Conservation (phyloP, 92 coral and sea anemone genomes). For the Isaurus tuberculatus region DNA sequence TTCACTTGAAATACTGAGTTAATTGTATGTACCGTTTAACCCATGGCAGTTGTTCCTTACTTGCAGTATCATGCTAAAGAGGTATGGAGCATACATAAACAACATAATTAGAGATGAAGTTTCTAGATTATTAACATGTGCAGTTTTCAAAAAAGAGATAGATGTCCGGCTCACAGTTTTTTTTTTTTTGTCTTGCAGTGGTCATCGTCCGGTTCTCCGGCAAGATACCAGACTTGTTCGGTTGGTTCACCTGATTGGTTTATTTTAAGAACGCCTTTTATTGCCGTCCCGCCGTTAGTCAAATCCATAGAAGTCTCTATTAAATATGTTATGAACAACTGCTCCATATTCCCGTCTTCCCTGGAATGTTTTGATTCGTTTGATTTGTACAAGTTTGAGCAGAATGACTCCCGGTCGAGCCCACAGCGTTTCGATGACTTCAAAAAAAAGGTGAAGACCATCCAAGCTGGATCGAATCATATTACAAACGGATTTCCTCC, state of each 20-base stretch:
- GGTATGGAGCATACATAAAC: no score
- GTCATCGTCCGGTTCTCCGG: background rate
- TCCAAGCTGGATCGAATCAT: background rate
- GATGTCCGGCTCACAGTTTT: no score
- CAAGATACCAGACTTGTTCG: background rate
- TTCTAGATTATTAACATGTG: no score
- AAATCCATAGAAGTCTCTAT: background rate
- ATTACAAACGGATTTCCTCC: background rate
- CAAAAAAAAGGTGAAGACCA: background rate
- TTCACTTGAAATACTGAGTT: no score
- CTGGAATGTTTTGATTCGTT: background rate
- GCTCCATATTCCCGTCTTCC: background rate
- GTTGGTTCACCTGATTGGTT: background rate
- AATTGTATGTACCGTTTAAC: no score
- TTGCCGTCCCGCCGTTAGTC: background rate
- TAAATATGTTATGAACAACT: background rate
- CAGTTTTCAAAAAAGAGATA: no score
- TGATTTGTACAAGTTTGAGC: slow-evolving; percentile 9
- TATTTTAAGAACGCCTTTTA: background rate
- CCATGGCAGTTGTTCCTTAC: no score
- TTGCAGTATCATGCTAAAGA: no score
- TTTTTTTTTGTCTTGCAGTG: background rate
- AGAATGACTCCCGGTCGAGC: background rate
- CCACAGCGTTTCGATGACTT: background rate
- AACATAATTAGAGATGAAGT: no score